phyloP scores from a whole-genome alignment of 2,797 vertebrate species.

The Stomatorhinus walkeri region DNA sequence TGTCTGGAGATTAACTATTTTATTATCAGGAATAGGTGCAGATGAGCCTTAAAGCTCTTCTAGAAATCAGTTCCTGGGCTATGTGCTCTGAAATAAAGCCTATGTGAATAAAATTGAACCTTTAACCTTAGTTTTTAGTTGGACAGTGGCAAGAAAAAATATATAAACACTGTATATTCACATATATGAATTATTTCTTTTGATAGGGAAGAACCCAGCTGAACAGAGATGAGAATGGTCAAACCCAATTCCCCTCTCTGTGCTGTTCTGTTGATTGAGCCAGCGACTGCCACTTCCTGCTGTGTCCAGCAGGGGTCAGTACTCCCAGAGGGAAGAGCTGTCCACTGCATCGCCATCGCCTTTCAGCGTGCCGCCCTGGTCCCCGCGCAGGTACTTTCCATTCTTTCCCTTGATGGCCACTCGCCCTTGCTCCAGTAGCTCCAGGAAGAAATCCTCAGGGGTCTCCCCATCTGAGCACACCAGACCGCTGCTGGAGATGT shows the following conservation, averaged over 20 bases:
- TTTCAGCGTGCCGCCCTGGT: slow-evolving; percentile 81
- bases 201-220: background rate
- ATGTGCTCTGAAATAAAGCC: background rate
- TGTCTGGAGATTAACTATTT: background rate
- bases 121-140: background rate
- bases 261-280: background rate
- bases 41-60: background rate
- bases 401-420: slow-evolving; percentile 80
- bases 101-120: background rate
- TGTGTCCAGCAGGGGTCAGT: slow-evolving; percentile 55
- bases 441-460: slow-evolving; percentile 82
- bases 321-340: slow-evolving; percentile 83
- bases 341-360: slow-evolving; percentile 70
- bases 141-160: background rate
- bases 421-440: slow-evolving; percentile 78
- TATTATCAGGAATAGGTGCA: background rate
- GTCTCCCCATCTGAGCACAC: slow-evolving; percentile 82
- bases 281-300: background rate
- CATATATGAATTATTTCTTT: slow-evolving; percentile 3
- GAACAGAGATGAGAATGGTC: slow-evolving; percentile 13
- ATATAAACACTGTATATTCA: background rate
- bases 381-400: slow-evolving; percentile 80
- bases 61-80: background rate
- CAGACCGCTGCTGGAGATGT: slow-evolving; percentile 73
- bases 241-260: background rate